phyloP scores from a whole-genome alignment of 2,797 vertebrate genomes.

The Tinamus major region DNA sequence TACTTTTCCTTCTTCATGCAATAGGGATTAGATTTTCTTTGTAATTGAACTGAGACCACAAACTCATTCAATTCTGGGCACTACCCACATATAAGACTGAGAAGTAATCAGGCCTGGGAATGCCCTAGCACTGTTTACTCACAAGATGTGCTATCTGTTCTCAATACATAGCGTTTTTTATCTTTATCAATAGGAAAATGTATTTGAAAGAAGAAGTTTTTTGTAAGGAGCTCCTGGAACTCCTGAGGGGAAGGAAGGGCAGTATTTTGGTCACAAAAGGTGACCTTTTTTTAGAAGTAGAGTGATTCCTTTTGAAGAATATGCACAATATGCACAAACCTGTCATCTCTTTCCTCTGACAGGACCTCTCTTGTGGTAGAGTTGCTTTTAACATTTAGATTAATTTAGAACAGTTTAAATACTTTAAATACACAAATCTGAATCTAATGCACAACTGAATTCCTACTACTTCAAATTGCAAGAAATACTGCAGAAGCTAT shows the following conservation, averaged over 20 bases:
- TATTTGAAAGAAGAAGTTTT: not conserved
- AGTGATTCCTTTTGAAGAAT: not conserved
- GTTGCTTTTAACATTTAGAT: not conserved
- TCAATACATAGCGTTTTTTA: not conserved
- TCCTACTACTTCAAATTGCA: not conserved
- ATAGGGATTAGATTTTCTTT: not conserved
- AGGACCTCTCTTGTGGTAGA: not conserved
- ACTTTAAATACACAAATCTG: not conserved
- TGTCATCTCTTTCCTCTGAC: not conserved
- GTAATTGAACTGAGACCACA: not conserved
- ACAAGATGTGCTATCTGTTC: not conserved
- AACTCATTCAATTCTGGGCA: not conserved
- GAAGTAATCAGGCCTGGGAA: not conserved
- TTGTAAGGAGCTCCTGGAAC: not conserved
- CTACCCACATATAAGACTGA: not conserved
- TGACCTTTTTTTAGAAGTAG: not conserved
- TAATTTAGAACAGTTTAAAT: not conserved
- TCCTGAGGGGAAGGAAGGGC: not conserved
- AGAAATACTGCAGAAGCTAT: not conserved
- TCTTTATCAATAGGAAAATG: not conserved
- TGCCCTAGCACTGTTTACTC: not conserved
- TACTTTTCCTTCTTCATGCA: not conserved
- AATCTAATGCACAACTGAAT: not conserved
- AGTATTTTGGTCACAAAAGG: not conserved
- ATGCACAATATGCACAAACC: not conserved